These are phyloP conservation scores for Theretra japonica DNA, from an alignment of 2,888 invertebrate species.

Conservation along the genomic window DNA sequence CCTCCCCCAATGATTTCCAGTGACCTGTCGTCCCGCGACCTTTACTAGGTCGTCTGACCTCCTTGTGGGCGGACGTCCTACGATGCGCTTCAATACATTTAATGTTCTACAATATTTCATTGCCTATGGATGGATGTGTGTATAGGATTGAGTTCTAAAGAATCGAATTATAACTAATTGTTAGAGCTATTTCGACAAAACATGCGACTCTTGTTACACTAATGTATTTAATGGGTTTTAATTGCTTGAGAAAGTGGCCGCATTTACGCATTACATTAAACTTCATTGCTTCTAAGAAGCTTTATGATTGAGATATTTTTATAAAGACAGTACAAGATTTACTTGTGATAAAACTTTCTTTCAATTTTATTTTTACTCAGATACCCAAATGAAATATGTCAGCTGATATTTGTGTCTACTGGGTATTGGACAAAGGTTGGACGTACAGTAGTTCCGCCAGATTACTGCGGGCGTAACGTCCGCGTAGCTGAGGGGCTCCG, in stretches of 20 bases:
- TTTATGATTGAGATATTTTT: not conserved
- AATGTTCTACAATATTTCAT: not conserved
- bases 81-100: too few species aligned
- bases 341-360: not conserved
- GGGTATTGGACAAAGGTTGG: slow-evolving; percentile 55
- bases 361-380: not conserved
- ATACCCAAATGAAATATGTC: too few species aligned
- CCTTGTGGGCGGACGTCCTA: too few species aligned
- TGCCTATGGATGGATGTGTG: too few species aligned
- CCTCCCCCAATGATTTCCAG: too few species aligned
- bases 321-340: not conserved
- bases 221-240: slow-evolving; percentile 14
- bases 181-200: not conserved
- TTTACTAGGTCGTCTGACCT: too few species aligned
- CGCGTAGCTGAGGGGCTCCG: slow-evolving; percentile 80
- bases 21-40: too few species aligned
- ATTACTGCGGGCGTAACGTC: slow-evolving; percentile 73
- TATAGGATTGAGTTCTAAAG: not conserved
- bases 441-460: slow-evolving; percentile 71
- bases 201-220: not conserved
- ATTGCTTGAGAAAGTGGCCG: not conserved
- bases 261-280: slow-evolving; percentile 11
- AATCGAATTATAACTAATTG: not conserved
- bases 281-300: slow-evolving; percentile 3
- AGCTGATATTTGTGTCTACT: slow-evolving; percentile 10